Base-by-base conservation (phyloP, 2,888 invertebrate genomes). In the Augochlorella aurata region DNA sequence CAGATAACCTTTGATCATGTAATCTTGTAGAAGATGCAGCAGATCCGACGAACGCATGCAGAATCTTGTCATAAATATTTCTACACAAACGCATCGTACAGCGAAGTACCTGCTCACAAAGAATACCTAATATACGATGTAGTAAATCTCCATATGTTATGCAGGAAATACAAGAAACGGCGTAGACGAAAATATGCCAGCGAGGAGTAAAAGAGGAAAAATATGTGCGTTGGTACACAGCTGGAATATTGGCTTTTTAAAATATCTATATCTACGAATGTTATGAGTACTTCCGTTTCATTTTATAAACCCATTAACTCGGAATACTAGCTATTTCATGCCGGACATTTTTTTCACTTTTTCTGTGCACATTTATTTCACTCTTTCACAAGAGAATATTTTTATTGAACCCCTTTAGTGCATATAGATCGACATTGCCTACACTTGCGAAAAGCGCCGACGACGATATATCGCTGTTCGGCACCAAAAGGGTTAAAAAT, bases 401-500 rank as follows among this genome's bases (percentile, higher is more conserved):
- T 38, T 58, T 24, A 8, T 58, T 58, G 21, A 16, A 58, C 24
- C 58, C 58, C n/a, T 24, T 58, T 24, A 58, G 58, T 24, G 58
- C 58, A 21, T 21, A 58, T 58, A 58, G 24, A 58, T 58, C 58
- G 58, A 24, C 24, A 68, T 68, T 49, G 9, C 18, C 12, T 47
- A 58, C 24, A 58, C 58, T 24, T 58, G 58, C 24, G 24, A 58
- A 24, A 58, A 24, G 58, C 24, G 7, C 58, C 58, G 24, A 24
- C 24, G 24, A 24, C 58, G 24, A 58, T 58, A 24, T 24, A 58
- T 24, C 58, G 58, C 14, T 58, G 58, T 16, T 16, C 24, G 58
- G 58, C 24, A 58, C 58, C 16, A 58, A 58, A 58, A 58, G 58
- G 24, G 58, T 24, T 58, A 58, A 58, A 58, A 58, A 58, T 58